Evolutionary conservation across 2,113 vertebrate genomes (phyloP), one percentile per base, ranked within the genome.

Genomic region (Trochalopteron elliotii): DNA sequence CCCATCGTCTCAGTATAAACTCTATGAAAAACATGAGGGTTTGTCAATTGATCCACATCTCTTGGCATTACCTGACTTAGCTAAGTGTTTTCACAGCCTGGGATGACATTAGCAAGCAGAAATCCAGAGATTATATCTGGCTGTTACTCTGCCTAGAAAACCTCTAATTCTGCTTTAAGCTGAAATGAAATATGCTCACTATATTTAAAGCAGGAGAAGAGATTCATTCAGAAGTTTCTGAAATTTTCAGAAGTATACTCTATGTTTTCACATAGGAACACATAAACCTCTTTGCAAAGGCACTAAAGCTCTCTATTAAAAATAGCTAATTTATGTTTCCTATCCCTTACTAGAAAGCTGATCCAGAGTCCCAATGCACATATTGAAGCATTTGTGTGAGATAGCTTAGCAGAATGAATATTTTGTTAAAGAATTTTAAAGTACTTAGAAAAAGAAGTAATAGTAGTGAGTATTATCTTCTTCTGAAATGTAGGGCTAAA

Each of bases 361-460:
- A 60, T 87, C 33, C 87, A 71, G 69, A 78, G 89, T 89, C 47
- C 56, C 27, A 59, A 27, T 72, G 83, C 72, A 56, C 27, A 31
- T 56, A 75, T 28, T 76, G 47, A 92, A 81, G 39, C 56, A 47
- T 74, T 89, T 91, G 20, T 82, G 52, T 87, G 69, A 81, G 35
- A 65, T 74, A 80, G 28, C 28, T 90, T 83, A 76, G 44, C 72
- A 92, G 60, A 47, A 40, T 74, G 19, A 79, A 57, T 83, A 90
- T 94, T 94, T 94, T 85, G 35, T 74, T 89, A 88, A 86, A 92
- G 57, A 71, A 39, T 76, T 93, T 90, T 76, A 89, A 74, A 88
- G 13, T 68, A 61, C 75, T 85, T 81, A 64, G 75, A 60, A 91
- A 90, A 87, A 74, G 35, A 70, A 64, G 33, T 71, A 91, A 71